Percentiles rank a stretch among this genome's conserved stretches.
phyloP scores from a whole-genome alignment of 2,113 vertebrate genomes.

The Alaudala cheleensis region DNA sequence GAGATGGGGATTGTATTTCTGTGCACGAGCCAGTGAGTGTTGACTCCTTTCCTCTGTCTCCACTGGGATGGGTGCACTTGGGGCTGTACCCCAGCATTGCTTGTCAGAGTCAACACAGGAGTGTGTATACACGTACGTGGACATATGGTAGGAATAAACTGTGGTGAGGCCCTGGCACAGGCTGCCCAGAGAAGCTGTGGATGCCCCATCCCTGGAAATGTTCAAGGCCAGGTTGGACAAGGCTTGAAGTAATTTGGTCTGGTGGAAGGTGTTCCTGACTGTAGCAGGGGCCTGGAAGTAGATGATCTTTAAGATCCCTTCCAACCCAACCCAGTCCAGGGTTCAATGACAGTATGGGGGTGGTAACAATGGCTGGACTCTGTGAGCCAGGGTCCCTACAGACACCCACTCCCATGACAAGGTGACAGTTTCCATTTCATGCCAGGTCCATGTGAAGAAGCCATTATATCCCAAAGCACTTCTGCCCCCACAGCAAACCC shows the following conservation, averaged over 20 bases:
- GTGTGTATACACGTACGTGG: fast-evolving
- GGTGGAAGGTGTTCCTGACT: neutral
- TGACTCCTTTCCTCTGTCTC: neutral
- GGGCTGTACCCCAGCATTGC: neutral
- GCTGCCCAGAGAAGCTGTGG: neutral
- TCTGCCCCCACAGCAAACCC: fast-evolving
- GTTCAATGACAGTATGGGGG: neutral
- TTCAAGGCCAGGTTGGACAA: neutral
- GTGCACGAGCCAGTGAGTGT: neutral
- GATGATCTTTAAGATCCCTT: neutral
- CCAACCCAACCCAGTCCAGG: neutral
- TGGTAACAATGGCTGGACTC: neutral
- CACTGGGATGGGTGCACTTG: neutral
- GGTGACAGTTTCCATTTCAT: neutral
- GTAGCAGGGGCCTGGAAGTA: neutral
- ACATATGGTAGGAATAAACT: fast-evolving
- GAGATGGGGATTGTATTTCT: neutral
- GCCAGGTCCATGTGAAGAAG: fast-evolving
- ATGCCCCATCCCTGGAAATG: neutral
- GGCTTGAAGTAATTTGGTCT: neutral
- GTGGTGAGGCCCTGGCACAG: neutral
- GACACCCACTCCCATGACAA: neutral
- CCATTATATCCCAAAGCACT: neutral
- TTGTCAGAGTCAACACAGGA: fast-evolving
- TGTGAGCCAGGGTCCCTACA: neutral